A percentile compares a stretch with the other conserved stretches of the same genome.
Conservation (phyloP, 2,797 vertebrate species). For the Catharus ustulatus region DNA sequence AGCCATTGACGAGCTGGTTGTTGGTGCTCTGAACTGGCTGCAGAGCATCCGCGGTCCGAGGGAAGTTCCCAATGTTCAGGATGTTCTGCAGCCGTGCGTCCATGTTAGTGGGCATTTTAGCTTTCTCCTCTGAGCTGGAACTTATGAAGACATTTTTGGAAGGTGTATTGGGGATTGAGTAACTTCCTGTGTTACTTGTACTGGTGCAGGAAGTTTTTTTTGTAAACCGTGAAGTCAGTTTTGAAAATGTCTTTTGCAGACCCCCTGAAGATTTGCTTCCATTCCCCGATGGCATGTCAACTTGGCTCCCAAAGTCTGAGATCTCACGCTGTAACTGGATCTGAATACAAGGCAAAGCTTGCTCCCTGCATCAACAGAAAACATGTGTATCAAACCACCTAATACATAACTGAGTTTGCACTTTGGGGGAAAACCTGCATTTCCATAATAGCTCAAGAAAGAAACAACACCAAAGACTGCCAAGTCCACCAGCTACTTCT, state of each 20-base stretch:
- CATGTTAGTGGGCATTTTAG: constrained; percentile 76
- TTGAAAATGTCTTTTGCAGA: constrained; percentile 96
- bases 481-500: background rate
- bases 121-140: constrained; percentile 80
- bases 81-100: constrained; percentile 88
- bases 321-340: constrained; percentile 94
- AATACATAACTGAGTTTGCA: background rate
- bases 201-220: constrained; percentile 91
- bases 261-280: constrained; percentile 91
- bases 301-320: constrained; percentile 86
- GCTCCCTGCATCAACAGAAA: constrained; percentile 83
- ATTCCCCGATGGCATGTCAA: constrained; percentile 86
- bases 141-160: constrained; percentile 87
- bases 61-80: constrained; percentile 85
- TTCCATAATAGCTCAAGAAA: background rate
- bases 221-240: constrained; percentile 96
- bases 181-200: constrained; percentile 83
- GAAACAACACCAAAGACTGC: background rate
- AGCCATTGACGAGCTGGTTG: constrained; percentile 84
- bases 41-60: constrained; percentile 78
- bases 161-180: constrained; percentile 91
- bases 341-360: constrained; percentile 94
- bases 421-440: background rate
- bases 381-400: background rate
- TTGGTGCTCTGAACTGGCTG: constrained; percentile 70